Evolutionary conservation across 2,797 vertebrate genomes (phyloP).

Genomic region (Poecilia gillii): DNA sequence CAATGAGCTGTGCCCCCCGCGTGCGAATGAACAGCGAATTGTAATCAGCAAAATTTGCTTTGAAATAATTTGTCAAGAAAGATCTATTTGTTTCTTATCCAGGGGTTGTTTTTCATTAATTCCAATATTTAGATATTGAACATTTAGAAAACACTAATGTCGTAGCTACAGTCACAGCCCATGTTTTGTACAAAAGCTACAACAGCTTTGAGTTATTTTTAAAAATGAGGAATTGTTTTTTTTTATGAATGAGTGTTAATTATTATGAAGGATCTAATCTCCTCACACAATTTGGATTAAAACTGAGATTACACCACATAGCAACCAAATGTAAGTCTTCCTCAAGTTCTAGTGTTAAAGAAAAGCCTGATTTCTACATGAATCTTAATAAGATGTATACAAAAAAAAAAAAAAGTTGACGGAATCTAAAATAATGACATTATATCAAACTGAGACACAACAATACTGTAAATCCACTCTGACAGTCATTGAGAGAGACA

Average conservation of each 20-base stretch:
- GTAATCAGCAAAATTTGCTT: conserved; percentile 27
- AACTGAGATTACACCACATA: conserved; percentile 25
- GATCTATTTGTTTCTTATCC: neutral
- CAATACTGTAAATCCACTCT: conserved; percentile 71
- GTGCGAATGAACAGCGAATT: conserved; percentile 17
- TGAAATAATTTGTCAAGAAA: conserved; percentile 6
- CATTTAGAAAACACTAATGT: conserved; percentile 4
- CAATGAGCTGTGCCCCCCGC: conserved; percentile 13
- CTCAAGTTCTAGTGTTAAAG: conserved; percentile 35
- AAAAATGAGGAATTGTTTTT: neutral
- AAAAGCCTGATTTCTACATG: conserved; percentile 45
- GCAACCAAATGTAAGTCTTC: conserved; percentile 24
- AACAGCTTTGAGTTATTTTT: conserved; percentile 5
- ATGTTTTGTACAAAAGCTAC: neutral
- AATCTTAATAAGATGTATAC: conserved; percentile 29
- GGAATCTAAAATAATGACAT: conserved; percentile 49
- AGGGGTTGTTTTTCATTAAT: conserved; percentile 8
- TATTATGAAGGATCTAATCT: conserved; percentile 17
- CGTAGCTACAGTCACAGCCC: neutral
- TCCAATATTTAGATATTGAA: conserved; percentile 1
- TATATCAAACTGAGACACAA: conserved; percentile 70
- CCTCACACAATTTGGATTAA: conserved; percentile 1
- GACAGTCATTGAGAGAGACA: conserved; percentile 75
- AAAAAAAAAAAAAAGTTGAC: conserved; percentile 28
- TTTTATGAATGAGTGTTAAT: neutral